phyloP scores from a whole-genome alignment of 1,140 invertebrate species.

The Megalonaias nervosa region DNA sequence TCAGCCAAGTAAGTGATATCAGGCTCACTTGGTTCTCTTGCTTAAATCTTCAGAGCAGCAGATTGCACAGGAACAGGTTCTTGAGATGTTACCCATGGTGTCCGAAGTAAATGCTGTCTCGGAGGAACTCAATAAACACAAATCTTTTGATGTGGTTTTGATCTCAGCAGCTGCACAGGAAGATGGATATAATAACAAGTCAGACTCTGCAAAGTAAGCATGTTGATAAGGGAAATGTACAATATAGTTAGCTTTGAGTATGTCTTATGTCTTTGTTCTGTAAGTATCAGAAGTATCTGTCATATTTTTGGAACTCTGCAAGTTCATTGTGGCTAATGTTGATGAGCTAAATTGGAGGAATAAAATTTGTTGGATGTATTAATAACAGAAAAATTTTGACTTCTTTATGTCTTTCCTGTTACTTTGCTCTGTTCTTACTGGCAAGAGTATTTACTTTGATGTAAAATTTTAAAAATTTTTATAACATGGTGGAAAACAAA shows the following conservation, averaged over 20 bases:
- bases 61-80: constrained; percentile 70
- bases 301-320: too few relatives aligned
- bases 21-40: background rate
- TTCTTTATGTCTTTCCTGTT: too few relatives aligned
- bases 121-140: constrained; percentile 71
- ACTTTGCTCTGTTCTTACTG: too few relatives aligned
- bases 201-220: constrained; percentile 56
- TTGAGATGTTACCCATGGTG: constrained; percentile 71
- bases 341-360: too few relatives aligned
- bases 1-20: background rate
- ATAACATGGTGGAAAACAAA: too few relatives aligned
- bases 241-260: background rate
- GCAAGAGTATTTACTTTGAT: too few relatives aligned
- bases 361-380: too few relatives aligned
- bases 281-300: too few relatives aligned
- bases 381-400: too few relatives aligned
- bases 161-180: constrained; percentile 67
- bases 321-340: too few relatives aligned
- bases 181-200: constrained; percentile 32
- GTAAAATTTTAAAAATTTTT: too few relatives aligned
- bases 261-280: too few relatives aligned
- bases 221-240: background rate
- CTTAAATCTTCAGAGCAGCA: constrained; percentile 65
- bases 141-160: constrained; percentile 71
- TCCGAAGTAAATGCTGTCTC: constrained; percentile 72